phyloP scores from a whole-genome alignment of 2,113 vertebrate genomes.

The Rhinolophus ferrumequinum region DNA sequence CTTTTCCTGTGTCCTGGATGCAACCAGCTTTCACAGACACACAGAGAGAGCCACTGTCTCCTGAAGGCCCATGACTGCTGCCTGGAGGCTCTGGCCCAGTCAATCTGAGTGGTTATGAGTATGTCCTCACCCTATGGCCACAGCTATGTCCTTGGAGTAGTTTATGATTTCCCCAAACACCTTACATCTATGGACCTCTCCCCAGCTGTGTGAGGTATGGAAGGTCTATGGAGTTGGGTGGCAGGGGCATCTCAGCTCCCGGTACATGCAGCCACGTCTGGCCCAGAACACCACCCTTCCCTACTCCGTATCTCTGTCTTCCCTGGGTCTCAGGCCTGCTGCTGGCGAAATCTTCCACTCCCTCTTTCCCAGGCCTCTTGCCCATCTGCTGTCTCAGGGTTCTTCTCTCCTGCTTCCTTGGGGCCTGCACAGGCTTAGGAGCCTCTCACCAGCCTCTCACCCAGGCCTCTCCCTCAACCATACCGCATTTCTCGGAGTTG shows the following conservation, averaged over 20 bases:
- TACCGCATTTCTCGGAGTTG: neutral
- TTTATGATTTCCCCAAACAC: neutral
- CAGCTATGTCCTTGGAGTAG: neutral
- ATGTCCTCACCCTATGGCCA: neutral
- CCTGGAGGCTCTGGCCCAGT: neutral
- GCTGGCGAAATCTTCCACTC: neutral
- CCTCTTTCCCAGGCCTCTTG: accelerated
- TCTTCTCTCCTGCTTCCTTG: neutral
- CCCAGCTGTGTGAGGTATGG: neutral
- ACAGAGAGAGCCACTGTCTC: neutral
- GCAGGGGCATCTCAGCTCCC: neutral
- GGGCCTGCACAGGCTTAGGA: neutral
- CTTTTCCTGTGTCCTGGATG: neutral
- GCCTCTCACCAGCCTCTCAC: neutral
- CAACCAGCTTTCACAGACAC: neutral
- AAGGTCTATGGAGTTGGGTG: neutral
- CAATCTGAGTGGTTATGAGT: neutral
- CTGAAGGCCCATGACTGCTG: neutral
- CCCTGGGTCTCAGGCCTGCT: neutral
- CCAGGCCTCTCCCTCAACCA: neutral
- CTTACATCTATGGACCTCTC: accelerated
- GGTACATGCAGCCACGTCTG: neutral
- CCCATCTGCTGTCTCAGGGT: neutral
- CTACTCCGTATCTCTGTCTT: neutral
- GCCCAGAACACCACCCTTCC: too few species aligned